A percentile compares a stretch with the other conserved stretches of the same genome.
phyloP scores from a whole-genome alignment of 2,113 vertebrate species.

The Struthio camelus region DNA sequence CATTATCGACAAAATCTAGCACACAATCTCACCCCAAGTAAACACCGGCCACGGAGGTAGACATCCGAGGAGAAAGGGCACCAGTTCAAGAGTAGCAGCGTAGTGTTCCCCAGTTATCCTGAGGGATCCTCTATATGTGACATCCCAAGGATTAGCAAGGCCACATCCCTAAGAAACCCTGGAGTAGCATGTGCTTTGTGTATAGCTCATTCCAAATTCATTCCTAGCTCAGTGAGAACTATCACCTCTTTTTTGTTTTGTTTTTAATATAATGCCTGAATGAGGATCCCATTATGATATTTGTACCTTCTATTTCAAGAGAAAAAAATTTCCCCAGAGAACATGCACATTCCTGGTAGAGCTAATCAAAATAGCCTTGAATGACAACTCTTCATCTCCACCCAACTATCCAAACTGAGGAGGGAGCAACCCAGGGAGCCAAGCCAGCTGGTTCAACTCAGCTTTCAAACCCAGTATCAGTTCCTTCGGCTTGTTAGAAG shows the following conservation, averaged over 20 bases:
- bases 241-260: background rate
- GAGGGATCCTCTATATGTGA: background rate
- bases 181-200: background rate
- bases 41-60: background rate
- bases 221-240: constrained; percentile 1
- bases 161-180: background rate
- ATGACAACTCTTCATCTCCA: background rate
- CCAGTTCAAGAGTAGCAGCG: background rate
- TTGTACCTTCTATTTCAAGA: background rate
- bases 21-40: background rate
- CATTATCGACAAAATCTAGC: background rate
- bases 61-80: background rate
- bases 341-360: background rate
- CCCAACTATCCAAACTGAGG: background rate
- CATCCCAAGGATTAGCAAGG: background rate
- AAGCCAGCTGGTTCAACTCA: background rate
- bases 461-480: background rate
- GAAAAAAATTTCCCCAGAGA: background rate
- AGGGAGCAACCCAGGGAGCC: background rate
- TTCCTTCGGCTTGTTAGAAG: background rate
- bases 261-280: background rate
- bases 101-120: background rate
- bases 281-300: background rate
- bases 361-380: background rate
- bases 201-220: background rate